A percentile compares a stretch with the other conserved stretches of the same genome.
These are phyloP conservation scores for Platichthys flesus DNA, from an alignment of 2,113 vertebrate genomes.

Conservation along the genomic window DNA sequence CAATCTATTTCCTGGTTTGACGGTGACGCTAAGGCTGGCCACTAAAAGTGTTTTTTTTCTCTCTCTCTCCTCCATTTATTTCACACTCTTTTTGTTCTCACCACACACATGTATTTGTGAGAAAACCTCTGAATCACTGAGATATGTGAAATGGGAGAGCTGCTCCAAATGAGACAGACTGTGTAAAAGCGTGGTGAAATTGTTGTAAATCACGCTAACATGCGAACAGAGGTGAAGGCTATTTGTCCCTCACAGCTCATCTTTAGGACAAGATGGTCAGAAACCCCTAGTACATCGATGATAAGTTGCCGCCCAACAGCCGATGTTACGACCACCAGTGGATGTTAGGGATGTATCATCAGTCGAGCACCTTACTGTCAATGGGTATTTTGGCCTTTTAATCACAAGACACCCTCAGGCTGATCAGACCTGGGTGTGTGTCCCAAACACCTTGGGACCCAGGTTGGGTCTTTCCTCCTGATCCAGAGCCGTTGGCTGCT, in stretches of 20 bases:
- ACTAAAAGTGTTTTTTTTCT: constrained; percentile 44
- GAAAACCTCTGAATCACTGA: constrained; percentile 33
- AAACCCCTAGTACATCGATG: too few species aligned
- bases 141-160: constrained; percentile 6
- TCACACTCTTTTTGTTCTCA: constrained; percentile 32
- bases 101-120: constrained; percentile 22
- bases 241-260: not conserved
- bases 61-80: constrained; percentile 36
- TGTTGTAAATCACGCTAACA: not conserved
- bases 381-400: too few species aligned
- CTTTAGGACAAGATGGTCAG: too few species aligned
- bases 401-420: too few species aligned
- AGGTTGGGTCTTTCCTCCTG: too few species aligned
- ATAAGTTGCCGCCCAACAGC: too few species aligned
- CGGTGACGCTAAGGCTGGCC: constrained; percentile 30
- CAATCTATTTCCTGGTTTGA: constrained; percentile 57
- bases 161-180: not conserved
- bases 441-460: too few species aligned
- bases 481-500: too few species aligned
- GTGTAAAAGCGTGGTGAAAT: not conserved
- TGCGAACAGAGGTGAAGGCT: not conserved
- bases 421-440: too few species aligned
- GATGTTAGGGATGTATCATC: too few species aligned
- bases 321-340: too few species aligned
- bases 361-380: too few species aligned